These are phyloP conservation scores for Oenanthe oenanthe DNA, from an alignment of 2,113 vertebrate genomes.

Conservation along the genomic window DNA sequence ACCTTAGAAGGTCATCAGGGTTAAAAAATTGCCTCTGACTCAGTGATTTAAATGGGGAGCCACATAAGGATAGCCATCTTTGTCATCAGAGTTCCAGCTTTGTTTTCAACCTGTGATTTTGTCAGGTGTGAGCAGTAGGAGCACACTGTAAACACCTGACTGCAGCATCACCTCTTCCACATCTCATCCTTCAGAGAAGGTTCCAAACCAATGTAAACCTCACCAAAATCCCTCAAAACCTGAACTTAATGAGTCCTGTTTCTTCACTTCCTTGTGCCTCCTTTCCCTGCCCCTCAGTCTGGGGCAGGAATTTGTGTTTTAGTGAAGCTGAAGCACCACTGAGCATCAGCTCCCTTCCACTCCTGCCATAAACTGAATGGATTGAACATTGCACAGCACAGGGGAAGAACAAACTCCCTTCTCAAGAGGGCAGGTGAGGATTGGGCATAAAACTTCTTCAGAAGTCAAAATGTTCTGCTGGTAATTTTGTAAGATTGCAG, in stretches of 20 bases:
- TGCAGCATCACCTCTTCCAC: neutral
- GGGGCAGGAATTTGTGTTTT: neutral
- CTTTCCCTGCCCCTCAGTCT: neutral
- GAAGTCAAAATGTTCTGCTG: neutral
- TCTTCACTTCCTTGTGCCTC: neutral
- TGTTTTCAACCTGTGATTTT: neutral
- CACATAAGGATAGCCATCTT: accelerated
- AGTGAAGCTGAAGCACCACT: neutral
- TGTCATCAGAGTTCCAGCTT: neutral
- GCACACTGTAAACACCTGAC: accelerated
- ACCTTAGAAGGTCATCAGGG: neutral
- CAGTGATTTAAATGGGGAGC: neutral
- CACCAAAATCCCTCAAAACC: neutral
- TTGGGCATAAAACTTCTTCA: accelerated
- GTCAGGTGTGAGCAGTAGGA: neutral
- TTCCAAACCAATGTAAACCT: neutral
- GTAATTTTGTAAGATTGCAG: neutral
- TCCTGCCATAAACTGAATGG: neutral
- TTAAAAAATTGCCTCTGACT: neutral
- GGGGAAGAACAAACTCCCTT: neutral
- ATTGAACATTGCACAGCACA: neutral
- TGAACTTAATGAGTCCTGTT: neutral
- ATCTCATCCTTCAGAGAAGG: neutral
- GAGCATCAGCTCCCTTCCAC: neutral
- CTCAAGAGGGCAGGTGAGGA: neutral